These are phyloP conservation scores for Platycercus adscitus DNA, from an alignment of 2,113 vertebrate genomes.

Conservation along the genomic window DNA sequence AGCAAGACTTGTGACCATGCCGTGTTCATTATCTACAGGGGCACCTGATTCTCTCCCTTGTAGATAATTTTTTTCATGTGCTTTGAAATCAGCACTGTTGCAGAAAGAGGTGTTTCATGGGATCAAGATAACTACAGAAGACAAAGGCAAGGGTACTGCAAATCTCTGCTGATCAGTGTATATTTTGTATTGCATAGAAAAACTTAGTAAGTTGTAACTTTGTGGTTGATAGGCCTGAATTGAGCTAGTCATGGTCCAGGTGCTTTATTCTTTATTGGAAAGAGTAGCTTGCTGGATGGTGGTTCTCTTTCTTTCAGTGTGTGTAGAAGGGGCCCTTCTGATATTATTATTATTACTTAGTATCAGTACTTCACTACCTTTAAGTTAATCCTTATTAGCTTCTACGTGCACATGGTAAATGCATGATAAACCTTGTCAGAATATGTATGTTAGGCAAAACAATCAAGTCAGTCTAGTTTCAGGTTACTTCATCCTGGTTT, in stretches of 20 bases:
- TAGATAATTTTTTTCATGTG: not conserved
- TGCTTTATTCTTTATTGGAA: not conserved
- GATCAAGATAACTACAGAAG: not conserved
- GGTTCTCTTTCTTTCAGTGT: not conserved
- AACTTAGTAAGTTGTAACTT: not conserved
- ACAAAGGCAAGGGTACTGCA: not conserved
- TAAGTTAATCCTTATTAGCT: not conserved
- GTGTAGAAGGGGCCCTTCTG: not conserved
- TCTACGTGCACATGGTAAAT: not conserved
- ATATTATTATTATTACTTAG: not conserved
- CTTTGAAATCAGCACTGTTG: not conserved
- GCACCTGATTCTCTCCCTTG: not conserved
- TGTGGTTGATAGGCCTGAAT: not conserved
- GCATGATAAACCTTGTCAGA: not conserved
- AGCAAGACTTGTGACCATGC: not conserved
- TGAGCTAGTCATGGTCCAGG: not conserved
- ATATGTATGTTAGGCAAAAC: not conserved
- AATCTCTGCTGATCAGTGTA: not conserved
- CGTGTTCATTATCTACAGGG: not conserved
- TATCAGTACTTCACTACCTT: not conserved
- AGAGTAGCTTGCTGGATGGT: not conserved
- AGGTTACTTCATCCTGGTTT: not conserved
- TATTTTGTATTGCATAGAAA: not conserved
- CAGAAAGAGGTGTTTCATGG: not conserved
- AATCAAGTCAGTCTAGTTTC: not conserved